phyloP scores from a whole-genome alignment of 1,140 invertebrate species.

The Achatina immaculata region DNA sequence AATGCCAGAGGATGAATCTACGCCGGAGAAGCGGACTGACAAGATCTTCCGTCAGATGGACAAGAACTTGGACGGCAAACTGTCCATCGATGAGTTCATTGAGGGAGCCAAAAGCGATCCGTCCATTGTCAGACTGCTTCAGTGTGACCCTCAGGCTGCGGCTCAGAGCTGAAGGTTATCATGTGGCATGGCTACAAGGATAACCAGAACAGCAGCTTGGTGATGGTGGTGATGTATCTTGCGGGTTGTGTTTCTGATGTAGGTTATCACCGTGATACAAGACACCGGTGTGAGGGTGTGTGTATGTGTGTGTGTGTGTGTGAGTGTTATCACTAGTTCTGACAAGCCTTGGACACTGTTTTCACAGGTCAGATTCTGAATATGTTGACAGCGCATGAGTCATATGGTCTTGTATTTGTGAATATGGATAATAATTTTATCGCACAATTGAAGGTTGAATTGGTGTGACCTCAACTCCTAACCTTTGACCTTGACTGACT shows the following conservation, averaged over 20 bases:
- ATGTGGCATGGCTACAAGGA: not conserved
- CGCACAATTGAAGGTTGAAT: too few relatives aligned
- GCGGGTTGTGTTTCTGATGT: not conserved
- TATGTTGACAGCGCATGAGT: too few relatives aligned
- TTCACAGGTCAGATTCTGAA: too few relatives aligned
- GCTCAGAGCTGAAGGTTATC: slow-evolving; percentile 49
- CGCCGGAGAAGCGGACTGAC: slow-evolving; percentile 96
- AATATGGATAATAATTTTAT: too few relatives aligned
- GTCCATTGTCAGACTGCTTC: slow-evolving; percentile 94
- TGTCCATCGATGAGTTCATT: slow-evolving; percentile 95
- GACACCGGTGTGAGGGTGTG: not conserved
- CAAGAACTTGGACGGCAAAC: slow-evolving; percentile 91
- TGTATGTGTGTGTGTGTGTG: not conserved
- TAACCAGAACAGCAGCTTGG: too few relatives aligned
- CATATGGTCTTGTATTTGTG: too few relatives aligned
- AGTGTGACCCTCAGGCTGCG: slow-evolving; percentile 65
- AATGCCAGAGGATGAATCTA: slow-evolving; percentile 98
- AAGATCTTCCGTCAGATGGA: slow-evolving; percentile 99
- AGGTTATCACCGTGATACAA: not conserved
- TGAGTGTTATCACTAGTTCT: too few relatives aligned
- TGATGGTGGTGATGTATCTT: not conserved
- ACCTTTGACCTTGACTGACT: too few relatives aligned
- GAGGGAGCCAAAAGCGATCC: slow-evolving; percentile 98
- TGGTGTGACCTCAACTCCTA: too few relatives aligned
- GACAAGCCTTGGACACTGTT: too few relatives aligned